Evolutionary conservation across 2,888 invertebrate genomes (phyloP), one percentile per base, ranked within the genome.

Genomic region (Dasysyrphus albostriatus): DNA sequence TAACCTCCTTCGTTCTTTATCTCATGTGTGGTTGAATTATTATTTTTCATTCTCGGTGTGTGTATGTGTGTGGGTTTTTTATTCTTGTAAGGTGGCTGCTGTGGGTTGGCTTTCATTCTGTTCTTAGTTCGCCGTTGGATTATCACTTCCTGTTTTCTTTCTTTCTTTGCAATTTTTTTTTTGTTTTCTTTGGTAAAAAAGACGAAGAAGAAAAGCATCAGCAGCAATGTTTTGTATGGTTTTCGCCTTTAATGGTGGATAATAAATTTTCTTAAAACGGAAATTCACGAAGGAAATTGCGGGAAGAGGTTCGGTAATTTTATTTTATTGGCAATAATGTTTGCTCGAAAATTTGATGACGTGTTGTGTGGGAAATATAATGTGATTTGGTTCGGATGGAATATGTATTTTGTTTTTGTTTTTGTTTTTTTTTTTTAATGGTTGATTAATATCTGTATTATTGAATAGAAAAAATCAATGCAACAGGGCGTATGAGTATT

Each of bases 291-390:
- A 74, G 87, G 78, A 87, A 59, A 87, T 83, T 87, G 78, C 70
- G 74, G 87, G 74, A 78, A 78, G 73, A 76, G 70, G 65, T 75
- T 78, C 56, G 83, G 87, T 87, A 87, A 87, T 87, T 87, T 75
- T 75, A 72, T 78, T 87, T 87, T 87, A 87, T 87, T 83, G 83
- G 70, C 83, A 87, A 87, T 87, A 85, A 81, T 78, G 82, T 44
- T 82, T 63, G 56, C n/a, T 54, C 37, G 61, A 81, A 82, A 82
- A 74, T 82, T 81, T 82, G 85, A 82, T 51, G 82, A 85, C 82
- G 74, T 63, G 69, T 75, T 14, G 24, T 24, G 19, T 56, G 69
- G 39, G 39, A 24, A 24, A 73, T 59, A 69, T 83, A 83, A 75
- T 75, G 39, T 54, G 74, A 83, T 79, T 70, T 74, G 79, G 67